Percentiles rank a stretch among this genome's conserved stretches.
Evolutionary conservation across 2,113 vertebrate genomes (phyloP).

Genomic region (Cyphomyrus plagiostoma): DNA sequence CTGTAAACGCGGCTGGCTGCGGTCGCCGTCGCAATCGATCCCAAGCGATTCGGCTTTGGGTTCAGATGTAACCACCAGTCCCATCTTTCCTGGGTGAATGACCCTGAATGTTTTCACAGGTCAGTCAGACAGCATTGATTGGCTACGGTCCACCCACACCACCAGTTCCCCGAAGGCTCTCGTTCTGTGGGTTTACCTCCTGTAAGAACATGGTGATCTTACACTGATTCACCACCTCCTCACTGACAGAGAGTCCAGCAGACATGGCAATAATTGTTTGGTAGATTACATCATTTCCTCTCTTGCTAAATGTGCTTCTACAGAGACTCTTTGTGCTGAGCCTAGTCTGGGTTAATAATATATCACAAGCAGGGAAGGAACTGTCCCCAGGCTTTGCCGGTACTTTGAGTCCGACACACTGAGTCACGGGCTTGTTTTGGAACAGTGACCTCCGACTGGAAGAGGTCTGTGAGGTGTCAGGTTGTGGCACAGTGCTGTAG

Average conservation of each 20-base stretch:
- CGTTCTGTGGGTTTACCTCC: not conserved
- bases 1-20: not conserved
- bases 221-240: not conserved
- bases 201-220: not conserved
- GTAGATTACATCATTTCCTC: not conserved
- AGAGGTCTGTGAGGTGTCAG: not conserved
- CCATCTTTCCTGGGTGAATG: not conserved
- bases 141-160: not conserved
- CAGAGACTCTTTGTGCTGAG: not conserved
- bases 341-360: not conserved
- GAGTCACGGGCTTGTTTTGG: not conserved
- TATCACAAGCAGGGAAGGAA: not conserved
- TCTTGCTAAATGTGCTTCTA: not conserved
- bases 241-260: not conserved
- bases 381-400: not conserved
- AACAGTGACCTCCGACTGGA: conserved; percentile 5
- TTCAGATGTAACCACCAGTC: not conserved
- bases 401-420: not conserved
- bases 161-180: not conserved
- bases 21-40: not conserved
- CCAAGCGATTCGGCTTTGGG: not conserved
- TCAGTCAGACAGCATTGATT: not conserved
- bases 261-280: not conserved
- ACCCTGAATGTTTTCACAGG: not conserved
- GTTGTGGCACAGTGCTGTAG: not conserved